Conservation (phyloP, 2,113 vertebrate genomes). For the Mustelus asterias region DNA sequence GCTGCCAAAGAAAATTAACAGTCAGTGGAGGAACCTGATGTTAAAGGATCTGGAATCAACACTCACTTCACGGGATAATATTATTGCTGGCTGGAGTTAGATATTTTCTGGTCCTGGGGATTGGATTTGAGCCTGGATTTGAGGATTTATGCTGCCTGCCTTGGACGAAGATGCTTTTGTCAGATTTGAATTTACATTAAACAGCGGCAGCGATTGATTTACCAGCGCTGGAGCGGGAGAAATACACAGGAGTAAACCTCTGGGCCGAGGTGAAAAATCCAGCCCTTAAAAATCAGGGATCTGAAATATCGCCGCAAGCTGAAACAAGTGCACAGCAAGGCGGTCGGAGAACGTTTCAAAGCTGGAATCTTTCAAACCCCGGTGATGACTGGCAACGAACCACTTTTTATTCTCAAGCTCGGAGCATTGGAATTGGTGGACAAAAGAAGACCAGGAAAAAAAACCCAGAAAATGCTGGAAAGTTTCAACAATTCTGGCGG, state of each 20-base stretch:
- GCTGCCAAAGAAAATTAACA: slow-evolving; percentile 11
- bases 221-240: background rate
- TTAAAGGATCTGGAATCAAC: background rate
- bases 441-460: background rate
- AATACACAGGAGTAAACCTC: background rate
- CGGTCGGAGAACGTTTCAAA: background rate
- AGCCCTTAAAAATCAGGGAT: background rate
- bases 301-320: background rate
- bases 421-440: background rate
- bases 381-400: background rate
- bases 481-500: no score
- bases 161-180: background rate
- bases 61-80: background rate
- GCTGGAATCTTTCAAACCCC: background rate
- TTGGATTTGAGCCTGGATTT: background rate
- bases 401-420: background rate
- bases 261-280: background rate
- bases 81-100: background rate
- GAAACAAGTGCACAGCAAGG: background rate
- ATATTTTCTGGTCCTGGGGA: background rate
- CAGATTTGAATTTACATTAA: background rate
- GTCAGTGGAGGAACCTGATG: background rate
- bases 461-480: no score
- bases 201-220: background rate
- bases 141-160: background rate